phyloP scores from a whole-genome alignment of 2,113 vertebrate genomes.

The Campylorhamphus procurvoides region DNA sequence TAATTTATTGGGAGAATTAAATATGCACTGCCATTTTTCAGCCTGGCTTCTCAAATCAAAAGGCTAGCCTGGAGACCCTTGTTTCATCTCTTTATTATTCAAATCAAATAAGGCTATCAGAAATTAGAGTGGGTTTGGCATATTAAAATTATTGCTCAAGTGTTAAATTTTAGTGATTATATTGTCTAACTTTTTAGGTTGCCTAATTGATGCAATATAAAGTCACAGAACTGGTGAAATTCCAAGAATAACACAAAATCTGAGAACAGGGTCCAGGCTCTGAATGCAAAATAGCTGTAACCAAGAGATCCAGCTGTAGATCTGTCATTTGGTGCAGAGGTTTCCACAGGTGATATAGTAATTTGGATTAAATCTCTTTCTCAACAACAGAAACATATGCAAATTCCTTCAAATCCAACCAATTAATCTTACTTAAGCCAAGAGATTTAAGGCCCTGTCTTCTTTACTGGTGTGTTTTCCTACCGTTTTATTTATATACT shows the following conservation, averaged over 20 bases:
- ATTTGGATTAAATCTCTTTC: neutral
- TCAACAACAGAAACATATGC: neutral
- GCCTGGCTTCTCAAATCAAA: neutral
- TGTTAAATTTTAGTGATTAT: neutral
- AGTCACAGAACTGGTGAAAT: neutral
- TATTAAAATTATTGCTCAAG: conserved; percentile 17
- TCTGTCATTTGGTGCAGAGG: neutral
- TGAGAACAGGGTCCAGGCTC: neutral
- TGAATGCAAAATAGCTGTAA: neutral
- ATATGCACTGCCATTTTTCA: neutral
- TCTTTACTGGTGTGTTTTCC: neutral
- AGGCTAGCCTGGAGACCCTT: neutral
- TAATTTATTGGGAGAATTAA: neutral
- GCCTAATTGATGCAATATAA: neutral
- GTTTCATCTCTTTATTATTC: conserved; percentile 10
- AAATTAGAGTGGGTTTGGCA: neutral
- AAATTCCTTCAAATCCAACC: neutral
- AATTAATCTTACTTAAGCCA: neutral
- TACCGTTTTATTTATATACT: neutral
- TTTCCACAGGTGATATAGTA: neutral
- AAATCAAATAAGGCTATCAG: neutral
- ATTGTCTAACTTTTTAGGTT: neutral
- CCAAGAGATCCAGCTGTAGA: neutral
- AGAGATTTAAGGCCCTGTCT: neutral
- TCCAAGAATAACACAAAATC: neutral